Evolutionary conservation across 2,888 invertebrate genomes (phyloP).

Genomic region (Dicroscelio sp.): DNA sequence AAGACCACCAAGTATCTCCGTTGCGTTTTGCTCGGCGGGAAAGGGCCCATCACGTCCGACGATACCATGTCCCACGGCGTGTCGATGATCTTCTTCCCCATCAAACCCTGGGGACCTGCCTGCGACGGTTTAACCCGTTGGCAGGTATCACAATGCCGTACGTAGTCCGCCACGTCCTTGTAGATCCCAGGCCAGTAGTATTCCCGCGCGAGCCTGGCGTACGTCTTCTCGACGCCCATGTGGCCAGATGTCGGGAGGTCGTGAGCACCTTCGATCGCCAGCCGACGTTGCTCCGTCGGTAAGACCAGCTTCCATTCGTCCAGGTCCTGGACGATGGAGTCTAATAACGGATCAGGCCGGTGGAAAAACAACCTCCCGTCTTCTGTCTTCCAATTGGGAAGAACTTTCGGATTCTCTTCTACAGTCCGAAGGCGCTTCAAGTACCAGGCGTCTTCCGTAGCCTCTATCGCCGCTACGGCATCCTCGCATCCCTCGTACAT

Average conservation of each 20-base stretch:
- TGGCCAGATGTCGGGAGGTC: neutral
- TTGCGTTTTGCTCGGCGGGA: neutral
- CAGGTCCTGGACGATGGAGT: neutral
- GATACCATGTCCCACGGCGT: too few relatives aligned
- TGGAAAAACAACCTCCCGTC: neutral
- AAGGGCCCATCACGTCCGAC: too few relatives aligned
- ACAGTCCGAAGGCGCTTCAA: neutral
- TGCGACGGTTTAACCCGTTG: neutral
- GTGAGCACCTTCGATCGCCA: neutral
- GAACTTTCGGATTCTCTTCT: too few relatives aligned
- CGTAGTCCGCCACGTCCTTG: too few relatives aligned
- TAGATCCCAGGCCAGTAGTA: constrained; percentile 16
- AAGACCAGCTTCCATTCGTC: neutral
- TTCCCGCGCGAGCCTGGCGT: neutral
- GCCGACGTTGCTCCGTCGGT: neutral
- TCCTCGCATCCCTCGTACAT: neutral
- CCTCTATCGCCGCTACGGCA: neutral
- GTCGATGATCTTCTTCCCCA: neutral
- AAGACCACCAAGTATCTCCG: neutral
- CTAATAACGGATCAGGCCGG: constrained; percentile 2
- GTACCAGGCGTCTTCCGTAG: neutral
- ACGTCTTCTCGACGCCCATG: constrained; percentile 18
- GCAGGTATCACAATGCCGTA: too few relatives aligned
- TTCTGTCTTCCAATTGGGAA: constrained; percentile 10
- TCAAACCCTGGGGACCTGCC: neutral